Evolutionary conservation across 2,888 invertebrate species (phyloP), one percentile per base, ranked within the genome.

Genomic region (Drosophila cracens): DNA sequence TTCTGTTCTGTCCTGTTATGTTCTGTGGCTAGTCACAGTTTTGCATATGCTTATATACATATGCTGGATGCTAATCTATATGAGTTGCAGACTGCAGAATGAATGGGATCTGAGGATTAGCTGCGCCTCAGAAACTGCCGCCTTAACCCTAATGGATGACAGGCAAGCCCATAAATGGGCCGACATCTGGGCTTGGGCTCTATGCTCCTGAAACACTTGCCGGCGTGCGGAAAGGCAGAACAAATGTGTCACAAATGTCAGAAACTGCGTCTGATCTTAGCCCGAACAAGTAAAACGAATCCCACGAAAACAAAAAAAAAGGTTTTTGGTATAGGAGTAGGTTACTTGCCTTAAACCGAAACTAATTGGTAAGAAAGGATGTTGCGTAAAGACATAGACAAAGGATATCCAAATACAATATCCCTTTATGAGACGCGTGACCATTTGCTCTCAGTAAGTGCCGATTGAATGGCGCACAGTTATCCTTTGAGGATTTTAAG

Each of bases 171-270:
- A 33, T 74, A 74, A 78, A 77, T 69, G 52, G 65, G 59, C 16
- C 40, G 6, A 11, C 51, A 63, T 63, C 61, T 63, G 52, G 36
- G 63, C 11, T 36, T 21, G 31, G n/a, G 6, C 2, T n/a, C 16
- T n/a, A 4, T 27, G 10, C 16, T 56, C 53, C 33, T 16, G 38
- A 10, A 18, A 59, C 46, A 58, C 46, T 58, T 48, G 33, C 58
- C 31, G 4, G 25, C 13, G 69, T 61, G 74, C 46, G 43, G 74
- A 74, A 61, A 62, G 66, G 78, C 77, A 66, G 64, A 70, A 46
- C 78, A 70, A 77, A 77, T 77, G 73, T 57, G 65, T 65, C 48
- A 51, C 65, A 68, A 73, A 60, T 73, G 59, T 62, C 67, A 11
- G 8, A 18, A 73, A 57, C 67, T 54, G 67, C 40, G 36, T 27